Conservation (phyloP, 2,797 vertebrate species). For the Zenarchopterus dispar region DNA sequence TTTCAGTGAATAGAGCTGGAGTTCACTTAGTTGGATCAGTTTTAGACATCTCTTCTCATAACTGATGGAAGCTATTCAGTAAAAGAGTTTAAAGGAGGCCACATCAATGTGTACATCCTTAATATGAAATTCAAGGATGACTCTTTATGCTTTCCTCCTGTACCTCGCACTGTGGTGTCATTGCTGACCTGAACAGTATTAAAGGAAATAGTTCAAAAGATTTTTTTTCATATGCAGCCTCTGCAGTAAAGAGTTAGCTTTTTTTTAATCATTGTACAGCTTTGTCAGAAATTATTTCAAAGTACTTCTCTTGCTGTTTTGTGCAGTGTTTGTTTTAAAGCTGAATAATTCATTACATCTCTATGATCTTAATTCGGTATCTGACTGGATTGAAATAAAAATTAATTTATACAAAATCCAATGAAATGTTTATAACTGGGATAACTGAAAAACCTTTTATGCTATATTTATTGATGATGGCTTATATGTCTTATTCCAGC, state of each 20-base stretch:
- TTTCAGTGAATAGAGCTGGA: constrained; percentile 82
- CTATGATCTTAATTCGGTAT: neutral
- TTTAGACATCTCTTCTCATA: constrained; percentile 45
- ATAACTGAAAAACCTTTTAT: too few species aligned
- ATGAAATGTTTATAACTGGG: too few species aligned
- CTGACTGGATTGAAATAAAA: constrained; percentile 20
- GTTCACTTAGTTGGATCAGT: constrained; percentile 56
- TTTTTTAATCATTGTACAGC: constrained; percentile 8
- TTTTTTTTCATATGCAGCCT: constrained; percentile 7
- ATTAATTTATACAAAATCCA: neutral
- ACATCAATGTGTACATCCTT: constrained; percentile 29
- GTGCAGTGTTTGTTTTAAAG: constrained; percentile 15
- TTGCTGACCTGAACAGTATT: neutral
- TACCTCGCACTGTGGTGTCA: constrained; percentile 17
- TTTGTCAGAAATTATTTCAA: constrained; percentile 6
- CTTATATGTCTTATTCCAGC: too few species aligned
- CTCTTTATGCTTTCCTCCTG: constrained; percentile 24
- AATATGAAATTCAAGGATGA: constrained; percentile 24
- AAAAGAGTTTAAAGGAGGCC: constrained; percentile 42
- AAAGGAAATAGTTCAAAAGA: constrained; percentile 19
- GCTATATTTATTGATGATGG: too few species aligned
- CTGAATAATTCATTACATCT: constrained; percentile 26
- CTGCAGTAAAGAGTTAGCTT: neutral
- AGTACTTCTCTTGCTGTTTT: neutral
- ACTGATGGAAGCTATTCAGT: constrained; percentile 47